These are phyloP conservation scores for Ispidina lecontei DNA, from an alignment of 2,797 vertebrate genomes.

Conservation along the genomic window DNA sequence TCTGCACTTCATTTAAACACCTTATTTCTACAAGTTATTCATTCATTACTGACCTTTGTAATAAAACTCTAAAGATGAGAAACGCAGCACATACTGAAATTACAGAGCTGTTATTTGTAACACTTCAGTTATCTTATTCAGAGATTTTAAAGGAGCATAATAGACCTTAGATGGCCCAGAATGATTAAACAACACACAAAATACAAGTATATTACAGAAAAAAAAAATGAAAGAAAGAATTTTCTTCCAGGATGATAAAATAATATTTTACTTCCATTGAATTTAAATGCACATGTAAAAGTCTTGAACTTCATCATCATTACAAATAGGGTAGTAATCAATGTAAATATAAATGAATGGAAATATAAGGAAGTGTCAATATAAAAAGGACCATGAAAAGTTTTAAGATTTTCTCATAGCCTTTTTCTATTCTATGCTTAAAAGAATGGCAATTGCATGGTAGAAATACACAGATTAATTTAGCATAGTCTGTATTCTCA, in stretches of 20 bases:
- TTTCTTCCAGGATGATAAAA: neutral
- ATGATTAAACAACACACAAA: slow-evolving; percentile 5
- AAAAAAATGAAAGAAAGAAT: neutral
- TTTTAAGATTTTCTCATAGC: neutral
- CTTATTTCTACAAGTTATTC: slow-evolving; percentile 66
- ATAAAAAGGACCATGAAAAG: neutral
- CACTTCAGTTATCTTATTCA: slow-evolving; percentile 49
- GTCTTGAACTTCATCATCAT: neutral
- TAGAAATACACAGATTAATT: neutral
- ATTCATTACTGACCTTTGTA: slow-evolving; percentile 68
- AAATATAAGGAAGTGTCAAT: neutral
- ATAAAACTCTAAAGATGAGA: slow-evolving; percentile 67
- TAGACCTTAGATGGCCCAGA: neutral
- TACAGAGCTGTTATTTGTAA: slow-evolving; percentile 46
- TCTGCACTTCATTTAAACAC: slow-evolving; percentile 51
- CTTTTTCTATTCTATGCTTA: neutral
- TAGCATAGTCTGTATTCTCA: neutral
- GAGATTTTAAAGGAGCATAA: slow-evolving; percentile 43
- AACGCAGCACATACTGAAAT: slow-evolving; percentile 59
- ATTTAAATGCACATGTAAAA: neutral
- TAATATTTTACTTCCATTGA: neutral
- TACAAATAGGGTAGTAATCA: neutral
- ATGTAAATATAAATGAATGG: neutral
- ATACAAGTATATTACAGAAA: neutral
- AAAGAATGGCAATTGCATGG: neutral